These are phyloP conservation scores for Halcyon chelicuti DNA, from an alignment of 2,797 vertebrate genomes.

Conservation along the genomic window DNA sequence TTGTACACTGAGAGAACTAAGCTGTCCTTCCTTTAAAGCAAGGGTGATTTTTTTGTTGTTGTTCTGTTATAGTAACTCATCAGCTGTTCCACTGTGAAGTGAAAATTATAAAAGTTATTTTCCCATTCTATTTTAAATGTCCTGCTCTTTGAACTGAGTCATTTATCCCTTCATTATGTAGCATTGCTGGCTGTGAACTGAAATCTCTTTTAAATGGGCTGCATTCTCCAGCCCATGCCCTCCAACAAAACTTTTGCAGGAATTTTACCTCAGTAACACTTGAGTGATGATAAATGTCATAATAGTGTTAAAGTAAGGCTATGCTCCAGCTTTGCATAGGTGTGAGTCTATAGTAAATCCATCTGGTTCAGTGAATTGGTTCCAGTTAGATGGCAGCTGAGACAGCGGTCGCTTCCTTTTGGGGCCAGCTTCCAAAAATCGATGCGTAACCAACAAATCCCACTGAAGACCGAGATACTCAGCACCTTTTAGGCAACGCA, in stretches of 20 bases:
- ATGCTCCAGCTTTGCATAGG: not conserved
- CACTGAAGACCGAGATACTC: not conserved
- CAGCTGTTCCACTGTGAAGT: not conserved
- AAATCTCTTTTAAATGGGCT: not conserved
- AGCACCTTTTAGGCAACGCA: accelerated
- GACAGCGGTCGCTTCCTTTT: not conserved
- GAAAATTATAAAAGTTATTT: not conserved
- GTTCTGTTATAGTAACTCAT: not conserved
- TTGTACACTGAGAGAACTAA: not conserved
- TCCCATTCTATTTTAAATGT: not conserved
- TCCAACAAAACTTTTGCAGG: not conserved
- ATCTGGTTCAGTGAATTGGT: not conserved
- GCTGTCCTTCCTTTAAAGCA: not conserved
- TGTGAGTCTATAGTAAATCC: not conserved
- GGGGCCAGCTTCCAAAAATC: not conserved
- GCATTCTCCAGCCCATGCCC: not conserved
- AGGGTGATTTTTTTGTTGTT: not conserved
- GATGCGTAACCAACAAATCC: not conserved
- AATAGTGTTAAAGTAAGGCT: not conserved
- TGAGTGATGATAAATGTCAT: not conserved
- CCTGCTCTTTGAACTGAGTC: not conserved
- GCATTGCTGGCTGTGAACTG: not conserved
- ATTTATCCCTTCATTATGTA: not conserved
- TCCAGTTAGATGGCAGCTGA: not conserved
- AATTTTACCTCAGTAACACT: not conserved